phyloP scores from a whole-genome alignment of 1,140 invertebrate species.

The Riptortus pedestris region DNA sequence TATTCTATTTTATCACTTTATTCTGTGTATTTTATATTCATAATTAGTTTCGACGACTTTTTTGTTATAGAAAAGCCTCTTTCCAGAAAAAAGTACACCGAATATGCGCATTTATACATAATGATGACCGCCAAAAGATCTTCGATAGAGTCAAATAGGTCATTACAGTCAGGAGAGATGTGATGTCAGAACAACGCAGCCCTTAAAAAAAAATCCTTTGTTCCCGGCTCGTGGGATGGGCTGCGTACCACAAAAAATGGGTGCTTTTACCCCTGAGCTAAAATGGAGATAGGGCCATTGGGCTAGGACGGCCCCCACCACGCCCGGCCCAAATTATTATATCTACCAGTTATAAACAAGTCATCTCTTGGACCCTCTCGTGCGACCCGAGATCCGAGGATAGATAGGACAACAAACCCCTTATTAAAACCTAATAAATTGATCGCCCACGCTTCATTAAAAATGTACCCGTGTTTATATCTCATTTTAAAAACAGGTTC shows the following conservation, averaged over 20 bases:
- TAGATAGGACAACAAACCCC: not conserved
- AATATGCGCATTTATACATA: too few relatives aligned
- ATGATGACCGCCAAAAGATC: too few relatives aligned
- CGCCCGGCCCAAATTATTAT: not conserved
- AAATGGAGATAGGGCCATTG: not conserved
- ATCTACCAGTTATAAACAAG: not conserved
- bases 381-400: not conserved
- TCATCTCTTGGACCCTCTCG: not conserved
- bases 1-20: too few relatives aligned
- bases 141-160: too few relatives aligned
- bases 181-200: too few relatives aligned
- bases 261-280: not conserved
- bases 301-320: too few relatives aligned
- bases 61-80: too few relatives aligned
- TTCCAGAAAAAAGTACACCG: too few relatives aligned
- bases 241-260: not conserved
- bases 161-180: too few relatives aligned
- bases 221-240: not conserved
- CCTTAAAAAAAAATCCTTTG: too few relatives aligned
- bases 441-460: not conserved
- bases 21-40: too few relatives aligned
- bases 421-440: not conserved
- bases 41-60: too few relatives aligned
- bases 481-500: not conserved
- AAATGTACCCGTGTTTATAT: not conserved